Base-by-base conservation (phyloP, 1,140 invertebrate genomes). In the Diabrotica undecimpunctata region DNA sequence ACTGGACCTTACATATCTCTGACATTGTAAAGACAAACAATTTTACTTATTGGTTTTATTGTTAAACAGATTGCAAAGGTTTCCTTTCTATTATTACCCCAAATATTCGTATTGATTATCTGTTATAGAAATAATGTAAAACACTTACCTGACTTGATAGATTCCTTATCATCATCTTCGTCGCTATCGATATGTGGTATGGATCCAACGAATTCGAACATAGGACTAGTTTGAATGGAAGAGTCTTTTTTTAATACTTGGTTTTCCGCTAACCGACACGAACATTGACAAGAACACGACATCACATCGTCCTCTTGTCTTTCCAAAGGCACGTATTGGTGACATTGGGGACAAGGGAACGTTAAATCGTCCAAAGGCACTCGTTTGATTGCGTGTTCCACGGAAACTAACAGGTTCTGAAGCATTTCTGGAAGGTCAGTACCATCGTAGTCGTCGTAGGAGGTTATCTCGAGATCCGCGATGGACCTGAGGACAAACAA, bases 141-240 rank as follows among this genome's bases (percentile, higher is more conserved):
- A 6, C 2, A 61, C 72, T 75, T 70, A 78, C 77, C 75, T 56
- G 72, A 74, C 73, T 79, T 78, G 13, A 73, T 75, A 54, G 79
- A 77, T 61, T 81, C 79, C 62, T 82, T 81, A 68, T 85, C 84
- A 59, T 86, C 85, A 72, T 89, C 87, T 66, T 88, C 87, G 71
- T 89, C 87, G 72, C 86, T 88, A 76, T 89, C 87, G 69, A 89
- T 89, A 76, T 89, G 87, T 54, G 84, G 84, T 77, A 88, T 88
- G 64, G 87, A 86, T n/a, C 85, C 84, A 8, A 83, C 86, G 62
- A 88, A 78, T 75, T 88, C 87, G 72, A 87, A 88, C 74, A 84
- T 82, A 13, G 83, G 82, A 71, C 79, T 78, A 57, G 78, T 79
- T 78, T 86, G 75, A 68, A 81, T 67, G n/a, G 74, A 77, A 63